Evolutionary conservation across 2,888 invertebrate species (phyloP).

Genomic region (Leptopilina syphax): DNA sequence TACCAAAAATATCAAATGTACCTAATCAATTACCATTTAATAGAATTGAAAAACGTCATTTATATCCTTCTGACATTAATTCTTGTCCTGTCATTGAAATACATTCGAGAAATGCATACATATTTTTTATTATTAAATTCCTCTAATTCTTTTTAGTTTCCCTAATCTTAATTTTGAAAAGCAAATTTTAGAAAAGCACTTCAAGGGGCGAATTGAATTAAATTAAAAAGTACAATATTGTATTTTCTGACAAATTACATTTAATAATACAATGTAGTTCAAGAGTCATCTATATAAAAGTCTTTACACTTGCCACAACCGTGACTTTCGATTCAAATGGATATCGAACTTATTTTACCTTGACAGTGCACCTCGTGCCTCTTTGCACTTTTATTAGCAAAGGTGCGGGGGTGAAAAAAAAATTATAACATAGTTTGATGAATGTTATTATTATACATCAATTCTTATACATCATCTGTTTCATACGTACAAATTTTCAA

Average conservation of each 20-base stretch:
- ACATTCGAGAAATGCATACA: too few relatives aligned
- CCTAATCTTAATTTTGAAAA: too few relatives aligned
- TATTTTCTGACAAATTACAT: background rate
- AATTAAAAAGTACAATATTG: background rate
- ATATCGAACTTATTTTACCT: conserved; percentile 28
- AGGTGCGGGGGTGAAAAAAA: background rate
- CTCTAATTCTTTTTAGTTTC: too few relatives aligned
- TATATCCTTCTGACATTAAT: too few relatives aligned
- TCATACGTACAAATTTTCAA: background rate
- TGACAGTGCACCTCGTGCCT: conserved; percentile 15
- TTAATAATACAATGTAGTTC: background rate
- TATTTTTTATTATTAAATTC: too few relatives aligned
- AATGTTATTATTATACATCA: background rate
- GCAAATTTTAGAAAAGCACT: too few relatives aligned
- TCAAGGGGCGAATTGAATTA: too few relatives aligned
- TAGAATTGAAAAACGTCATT: too few relatives aligned
- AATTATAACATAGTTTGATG: background rate
- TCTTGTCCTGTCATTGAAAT: too few relatives aligned
- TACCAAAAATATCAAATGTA: too few relatives aligned
- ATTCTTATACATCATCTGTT: background rate
- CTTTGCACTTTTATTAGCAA: background rate
- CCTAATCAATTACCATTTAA: too few relatives aligned
- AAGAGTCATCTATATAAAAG: background rate
- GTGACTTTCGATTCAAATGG: conserved; percentile 20
- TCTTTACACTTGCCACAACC: conserved; percentile 20